These are phyloP conservation scores for Acanthacorydalis orientalis DNA, from an alignment of 2,888 invertebrate species.

Conservation along the genomic window DNA sequence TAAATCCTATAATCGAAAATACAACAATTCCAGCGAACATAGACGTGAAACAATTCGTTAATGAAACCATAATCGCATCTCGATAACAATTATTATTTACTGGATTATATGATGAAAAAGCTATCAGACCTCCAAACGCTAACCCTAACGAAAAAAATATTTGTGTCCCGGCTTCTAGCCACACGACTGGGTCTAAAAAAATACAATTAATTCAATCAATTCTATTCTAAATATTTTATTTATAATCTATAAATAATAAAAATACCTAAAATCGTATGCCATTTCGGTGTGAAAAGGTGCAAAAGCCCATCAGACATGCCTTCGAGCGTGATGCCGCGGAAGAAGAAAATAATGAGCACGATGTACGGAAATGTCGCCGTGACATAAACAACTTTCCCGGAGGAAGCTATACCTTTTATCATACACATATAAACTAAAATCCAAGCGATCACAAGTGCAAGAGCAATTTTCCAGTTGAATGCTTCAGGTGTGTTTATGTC, in stretches of 20 bases:
- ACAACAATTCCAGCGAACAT: slow-evolving; percentile 95
- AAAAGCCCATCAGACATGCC: slow-evolving; percentile 75
- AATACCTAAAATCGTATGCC: slow-evolving; percentile 51
- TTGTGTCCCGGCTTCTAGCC: slow-evolving; percentile 95
- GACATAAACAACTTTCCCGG: slow-evolving; percentile 91
- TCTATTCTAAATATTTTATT: no score
- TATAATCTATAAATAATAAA: no score
- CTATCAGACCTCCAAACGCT: slow-evolving; percentile 90
- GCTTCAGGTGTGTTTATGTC: slow-evolving; percentile 71
- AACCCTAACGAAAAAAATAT: slow-evolving; percentile 93
- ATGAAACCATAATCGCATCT: slow-evolving; percentile 81
- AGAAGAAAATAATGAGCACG: slow-evolving; percentile 89
- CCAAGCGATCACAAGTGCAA: slow-evolving; percentile 82
- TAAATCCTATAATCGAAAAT: slow-evolving; percentile 88
- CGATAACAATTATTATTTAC: slow-evolving; percentile 92
- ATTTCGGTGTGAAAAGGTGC: slow-evolving; percentile 83
- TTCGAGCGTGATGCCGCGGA: slow-evolving; percentile 77
- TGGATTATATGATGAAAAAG: slow-evolving; percentile 92
- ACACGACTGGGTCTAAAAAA: slow-evolving; percentile 76
- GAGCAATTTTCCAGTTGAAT: slow-evolving; percentile 84
- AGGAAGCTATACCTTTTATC: slow-evolving; percentile 94
- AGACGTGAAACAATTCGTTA: slow-evolving; percentile 87
- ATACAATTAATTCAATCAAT: no score
- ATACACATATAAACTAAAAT: slow-evolving; percentile 89
- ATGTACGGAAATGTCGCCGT: slow-evolving; percentile 95